Conservation (phyloP, 2,888 invertebrate genomes). For the Ectemnius lituratus region DNA sequence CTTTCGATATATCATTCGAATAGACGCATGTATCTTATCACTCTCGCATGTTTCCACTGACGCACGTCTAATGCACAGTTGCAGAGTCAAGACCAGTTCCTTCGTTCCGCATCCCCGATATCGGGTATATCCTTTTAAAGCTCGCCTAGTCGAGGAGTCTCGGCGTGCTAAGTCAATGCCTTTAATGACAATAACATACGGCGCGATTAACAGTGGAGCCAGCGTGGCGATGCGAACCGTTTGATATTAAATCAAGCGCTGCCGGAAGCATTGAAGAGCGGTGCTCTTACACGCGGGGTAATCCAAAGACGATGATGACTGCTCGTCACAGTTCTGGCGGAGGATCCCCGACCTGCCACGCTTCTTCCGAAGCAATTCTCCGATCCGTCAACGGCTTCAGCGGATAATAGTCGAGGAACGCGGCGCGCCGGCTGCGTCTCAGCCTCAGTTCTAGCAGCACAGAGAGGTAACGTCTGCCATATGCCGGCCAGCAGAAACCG, state of each 20-base stretch:
- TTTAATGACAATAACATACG: constrained; percentile 17
- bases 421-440: constrained; percentile 47
- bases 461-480: constrained; percentile 72
- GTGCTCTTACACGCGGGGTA: neutral
- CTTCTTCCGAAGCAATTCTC: constrained; percentile 14
- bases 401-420: constrained; percentile 53
- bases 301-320: constrained; percentile 18
- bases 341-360: constrained; percentile 21
- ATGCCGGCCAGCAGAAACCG: constrained; percentile 65
- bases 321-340: constrained; percentile 31
- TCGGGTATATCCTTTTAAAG: constrained; percentile 9
- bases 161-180: constrained; percentile 7
- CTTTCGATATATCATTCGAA: no score
- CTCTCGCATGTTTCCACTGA: neutral
- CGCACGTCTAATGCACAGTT: neutral
- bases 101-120: constrained; percentile 29
- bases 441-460: constrained; percentile 16
- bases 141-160: neutral
- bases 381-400: constrained; percentile 35
- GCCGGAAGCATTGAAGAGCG: constrained; percentile 6
- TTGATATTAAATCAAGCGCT: constrained; percentile 14
- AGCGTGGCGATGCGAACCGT: constrained; percentile 5
- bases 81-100: neutral
- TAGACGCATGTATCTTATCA: no score
- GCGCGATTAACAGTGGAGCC: constrained; percentile 16